Evolutionary conservation across 2,113 vertebrate genomes (phyloP), one percentile per base, ranked within the genome.

Genomic region (Pluvianellus socialis): DNA sequence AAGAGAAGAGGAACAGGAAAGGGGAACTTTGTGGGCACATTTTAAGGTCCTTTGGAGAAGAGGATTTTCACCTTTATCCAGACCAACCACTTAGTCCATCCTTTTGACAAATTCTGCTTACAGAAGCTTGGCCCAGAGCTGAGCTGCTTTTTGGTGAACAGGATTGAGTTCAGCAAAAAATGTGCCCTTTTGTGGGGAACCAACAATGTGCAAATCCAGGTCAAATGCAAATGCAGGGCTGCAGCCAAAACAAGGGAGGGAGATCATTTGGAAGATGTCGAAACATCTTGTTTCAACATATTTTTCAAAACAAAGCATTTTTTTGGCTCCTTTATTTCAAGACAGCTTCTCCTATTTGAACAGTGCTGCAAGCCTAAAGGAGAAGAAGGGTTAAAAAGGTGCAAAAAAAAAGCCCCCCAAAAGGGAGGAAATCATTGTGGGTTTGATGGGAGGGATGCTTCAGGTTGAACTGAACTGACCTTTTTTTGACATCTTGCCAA

Each of bases 151-250:
- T 73, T 79, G 96, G 85, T 86, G 81, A 88, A 30, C 49, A 1
- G 74, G 79, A 42, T 9, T 50, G 95, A 92, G 95, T 67, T 90
- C 92, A 83, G 79, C 8, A 1, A 90, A 90, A 97, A 96, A 97
- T 94, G 93, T 96, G 94, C 86, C 96, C 96, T 94, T 97, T 96
- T 94, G 96, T 92, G 92, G 92, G 72, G 90, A 96, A 93, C 90
- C 95, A 94, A 74, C 96, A 93, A 96, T 96, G 94, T 93, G 92
- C 92, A 96, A 96, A 97, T 96, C 94, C 96, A 92, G 96, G 96
- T 96, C 96, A 97, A 96, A 96, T 96, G 93, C 94, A 96, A 96
- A 96, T 93, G 85, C 81, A 55, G 47, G 47, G 75, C 74, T 94
- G 86, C 90, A 94, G 96, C 96, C 96, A 96, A 94, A 93, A 93